phyloP scores from a whole-genome alignment of 2,888 invertebrate genomes.

The Lasius platythorax region DNA sequence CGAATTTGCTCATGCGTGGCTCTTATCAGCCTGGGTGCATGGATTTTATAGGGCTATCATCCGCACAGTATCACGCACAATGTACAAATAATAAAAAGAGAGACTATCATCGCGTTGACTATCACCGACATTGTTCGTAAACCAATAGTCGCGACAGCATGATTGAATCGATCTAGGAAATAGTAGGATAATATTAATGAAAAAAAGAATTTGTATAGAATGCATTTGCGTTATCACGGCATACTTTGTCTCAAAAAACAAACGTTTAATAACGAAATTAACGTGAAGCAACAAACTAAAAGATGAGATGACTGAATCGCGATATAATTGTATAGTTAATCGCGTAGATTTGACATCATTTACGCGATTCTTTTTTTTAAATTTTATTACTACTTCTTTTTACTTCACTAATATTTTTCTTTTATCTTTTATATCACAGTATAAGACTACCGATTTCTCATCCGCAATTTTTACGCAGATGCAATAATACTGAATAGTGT shows the following conservation, averaged over 20 bases:
- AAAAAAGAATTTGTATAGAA: not conserved
- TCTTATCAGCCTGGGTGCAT: slow-evolving; percentile 20
- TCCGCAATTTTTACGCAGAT: not conserved
- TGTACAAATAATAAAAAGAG: slow-evolving; percentile 24
- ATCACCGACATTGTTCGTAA: not conserved
- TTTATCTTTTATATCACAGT: not conserved
- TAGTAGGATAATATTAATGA: not conserved
- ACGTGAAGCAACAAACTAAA: not conserved
- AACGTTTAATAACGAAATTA: slow-evolving; percentile 22
- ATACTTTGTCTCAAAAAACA: not conserved
- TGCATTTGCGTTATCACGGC: not conserved
- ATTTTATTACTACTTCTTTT: not conserved
- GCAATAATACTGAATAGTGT: not conserved
- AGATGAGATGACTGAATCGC: not conserved
- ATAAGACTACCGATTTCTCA: not conserved
- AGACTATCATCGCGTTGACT: not conserved
- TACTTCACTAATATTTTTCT: not conserved
- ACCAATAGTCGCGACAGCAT: not conserved
- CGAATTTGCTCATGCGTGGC: slow-evolving; percentile 36
- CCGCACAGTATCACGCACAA: not conserved
- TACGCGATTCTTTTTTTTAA: not conserved
- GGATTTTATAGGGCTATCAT: slow-evolving; percentile 9
- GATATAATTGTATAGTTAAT: not conserved
- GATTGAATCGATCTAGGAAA: not conserved
- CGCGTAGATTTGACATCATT: not conserved